Base-by-base conservation (phyloP, 2,113 vertebrate species). In the Lates calcarifer region DNA sequence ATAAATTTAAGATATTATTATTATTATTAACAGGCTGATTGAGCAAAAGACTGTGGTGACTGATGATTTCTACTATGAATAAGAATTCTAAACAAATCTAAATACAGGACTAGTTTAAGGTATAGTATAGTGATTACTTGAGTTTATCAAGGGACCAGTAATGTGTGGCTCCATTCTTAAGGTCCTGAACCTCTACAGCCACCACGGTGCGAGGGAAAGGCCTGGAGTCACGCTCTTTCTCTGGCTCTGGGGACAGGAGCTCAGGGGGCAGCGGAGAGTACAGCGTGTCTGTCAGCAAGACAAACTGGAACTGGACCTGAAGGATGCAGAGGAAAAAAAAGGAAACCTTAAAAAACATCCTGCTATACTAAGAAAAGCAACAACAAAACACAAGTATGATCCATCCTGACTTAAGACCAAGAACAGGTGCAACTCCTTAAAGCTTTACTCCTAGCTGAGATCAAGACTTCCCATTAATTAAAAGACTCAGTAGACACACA, bases 141-240 rank as follows among this genome's bases (percentile, higher is more conserved):
- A 99, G 97, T 88, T 99, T 99, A 66, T 98, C 98, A 60, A 99
- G 89, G 84, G 97, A 99, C 98, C 98, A 99, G 86, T 99, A 99
- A 87, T 99, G 98, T 0, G 97, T 99, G 0, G 97, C 98, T 81
- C 98, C 97, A 0, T 99, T 99, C 94, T 99, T 99, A 68, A 99
- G 93, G 87, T 99, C 98, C 89, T 99, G 98, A 29, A 99, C 97
- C 64, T 99, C 98, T 2, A 99, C 97, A 0, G 98, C 97, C 58
- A 99, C 97, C 91, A 99, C 97, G 0, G 98, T 99, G 8, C 97
- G 96, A 12, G 98, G 97, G 88, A 98, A 99, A 15, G 96, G 95
- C 4, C 96, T 92, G 0, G 93, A 76, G 17, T 96, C 94, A 0
- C 94, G 95, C 1, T 94, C 84, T 87, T 96, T 97, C 20, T 97